Evolutionary conservation across 2,888 invertebrate species (phyloP), one percentile per base, ranked within the genome.

Genomic region (Panopea generosa): DNA sequence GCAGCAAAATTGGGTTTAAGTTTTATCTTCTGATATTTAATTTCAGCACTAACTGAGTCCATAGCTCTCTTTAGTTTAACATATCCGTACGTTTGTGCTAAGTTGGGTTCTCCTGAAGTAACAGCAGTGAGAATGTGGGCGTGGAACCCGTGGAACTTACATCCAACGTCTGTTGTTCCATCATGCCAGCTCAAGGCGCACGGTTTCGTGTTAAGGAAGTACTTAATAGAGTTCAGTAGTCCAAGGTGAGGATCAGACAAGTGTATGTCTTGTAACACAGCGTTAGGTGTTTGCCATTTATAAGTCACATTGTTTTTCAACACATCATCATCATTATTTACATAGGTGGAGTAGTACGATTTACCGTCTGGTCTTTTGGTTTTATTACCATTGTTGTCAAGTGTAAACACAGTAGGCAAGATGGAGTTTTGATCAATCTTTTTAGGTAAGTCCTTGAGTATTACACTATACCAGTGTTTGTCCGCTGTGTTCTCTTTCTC

Each of bases 71-170:
- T 40, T 16, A 40, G 40, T 27, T 55, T 24, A 6, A 7, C 6
- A 4, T 55, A 26, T 2, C 18, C 16, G 14, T 55, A 11, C 4
- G 11, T 27, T 2, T 55, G 9, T 2, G 27, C 27, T n/a, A n/a
- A n/a, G 55, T 16, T 26, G 14, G 55, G 55, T 18, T 55, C 55
- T 6, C 29, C 29, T 2, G 55, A 9, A 4, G 18, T 24, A 2
- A 27, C 27, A 9, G 11, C 7, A 6, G 29, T 7, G 4, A 55
- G 27, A 11, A 55, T 55, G 18, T 55, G 55, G 18, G 29, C 11
- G n/a, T 55, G 55, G 29, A 27, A 55, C 16, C 55, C 55, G 18
- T 55, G 55, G 18, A 27, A 29, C 18, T 55, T 26, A 27, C 55
- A 55, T 14, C 29, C 29, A 2, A 2, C 29, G 18, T 55, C 55